Base-by-base conservation (phyloP, 1,140 invertebrate genomes). In the Aleiodes sp. region DNA sequence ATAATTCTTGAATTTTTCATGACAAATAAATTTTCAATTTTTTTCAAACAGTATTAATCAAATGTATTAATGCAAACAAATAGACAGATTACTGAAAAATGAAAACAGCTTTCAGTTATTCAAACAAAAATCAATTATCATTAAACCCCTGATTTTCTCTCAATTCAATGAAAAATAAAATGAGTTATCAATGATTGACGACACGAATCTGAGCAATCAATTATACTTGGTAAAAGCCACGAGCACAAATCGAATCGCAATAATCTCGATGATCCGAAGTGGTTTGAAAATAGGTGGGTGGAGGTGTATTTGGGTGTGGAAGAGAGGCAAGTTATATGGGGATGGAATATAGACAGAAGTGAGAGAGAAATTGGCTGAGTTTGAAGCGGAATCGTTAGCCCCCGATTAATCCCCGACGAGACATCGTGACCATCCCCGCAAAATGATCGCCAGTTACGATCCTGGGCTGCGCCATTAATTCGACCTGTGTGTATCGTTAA, bases 391-490 rank as follows among this genome's bases (percentile, higher is more conserved):
- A 64, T 46, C 35, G 62, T 64, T 64, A 64, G 62, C 26, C 62
- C 62, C 26, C 62, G 35, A 64, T 64, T 64, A 64, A 64, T 64
- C 62, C 62, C 62, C 37, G 62, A 64, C 62, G 62, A 64, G 62
- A 64, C 62, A 64, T 43, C n/a, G 31, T 29, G 65, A 41, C 35
- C 57, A 43, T 59, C 56, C 33, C 65, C 65, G 41, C 57, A 62
- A 64, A 63, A 66, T 62, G 39, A 41, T 67, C n/a, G 65, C 69
- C 43, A 62, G 61, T 71, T 67, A 71, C 70, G 57, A 61, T 68
- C 62, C 35, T 65, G 57, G 46, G 61, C 65, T 68, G 60, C 52
- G 43, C 70, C 70, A 72, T 71, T 71, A 68, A 71, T 71, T 71
- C 61, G 70, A 71, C 65, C 65, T 28, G 41, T 61, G 56, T 65